These are phyloP conservation scores for Eupithecia subumbrata DNA, from an alignment of 2,888 invertebrate species.

Conservation along the genomic window DNA sequence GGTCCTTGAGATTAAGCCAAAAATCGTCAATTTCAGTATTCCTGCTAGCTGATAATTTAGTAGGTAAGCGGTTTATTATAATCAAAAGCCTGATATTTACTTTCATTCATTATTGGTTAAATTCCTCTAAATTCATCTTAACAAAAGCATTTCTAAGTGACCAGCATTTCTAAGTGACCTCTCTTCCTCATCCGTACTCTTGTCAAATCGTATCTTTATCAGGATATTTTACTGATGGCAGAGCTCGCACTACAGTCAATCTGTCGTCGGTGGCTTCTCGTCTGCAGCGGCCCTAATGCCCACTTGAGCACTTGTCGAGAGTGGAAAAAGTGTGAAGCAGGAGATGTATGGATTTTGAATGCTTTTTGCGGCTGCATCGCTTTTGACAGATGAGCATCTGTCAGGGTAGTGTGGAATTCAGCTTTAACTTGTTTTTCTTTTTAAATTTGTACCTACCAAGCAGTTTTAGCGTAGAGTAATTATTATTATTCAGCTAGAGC, in stretches of 20 bases:
- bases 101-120: neutral
- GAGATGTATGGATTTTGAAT: slow-evolving; percentile 41
- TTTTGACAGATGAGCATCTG: slow-evolving; percentile 37
- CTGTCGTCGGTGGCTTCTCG: slow-evolving; percentile 62
- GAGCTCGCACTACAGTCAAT: slow-evolving; percentile 36
- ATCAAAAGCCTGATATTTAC: neutral
- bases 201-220: neutral
- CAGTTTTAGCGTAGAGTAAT: neutral
- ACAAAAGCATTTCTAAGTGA: neutral
- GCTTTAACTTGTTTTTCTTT: neutral
- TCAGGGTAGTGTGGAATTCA: slow-evolving; percentile 1
- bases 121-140: neutral
- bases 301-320: slow-evolving; percentile 43
- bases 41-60: neutral
- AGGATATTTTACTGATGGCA: neutral
- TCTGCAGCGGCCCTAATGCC: slow-evolving; percentile 49
- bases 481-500: neutral
- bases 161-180: too few species aligned
- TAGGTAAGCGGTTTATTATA: neutral
- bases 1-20: neutral
- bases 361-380: slow-evolving; percentile 42
- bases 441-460: neutral
- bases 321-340: slow-evolving; percentile 43
- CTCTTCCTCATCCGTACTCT: neutral
- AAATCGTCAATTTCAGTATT: neutral